A percentile compares a stretch with the other conserved stretches of the same genome.
phyloP scores from a whole-genome alignment of 2,888 invertebrate genomes.

The Listrodromus nycthemerus region DNA sequence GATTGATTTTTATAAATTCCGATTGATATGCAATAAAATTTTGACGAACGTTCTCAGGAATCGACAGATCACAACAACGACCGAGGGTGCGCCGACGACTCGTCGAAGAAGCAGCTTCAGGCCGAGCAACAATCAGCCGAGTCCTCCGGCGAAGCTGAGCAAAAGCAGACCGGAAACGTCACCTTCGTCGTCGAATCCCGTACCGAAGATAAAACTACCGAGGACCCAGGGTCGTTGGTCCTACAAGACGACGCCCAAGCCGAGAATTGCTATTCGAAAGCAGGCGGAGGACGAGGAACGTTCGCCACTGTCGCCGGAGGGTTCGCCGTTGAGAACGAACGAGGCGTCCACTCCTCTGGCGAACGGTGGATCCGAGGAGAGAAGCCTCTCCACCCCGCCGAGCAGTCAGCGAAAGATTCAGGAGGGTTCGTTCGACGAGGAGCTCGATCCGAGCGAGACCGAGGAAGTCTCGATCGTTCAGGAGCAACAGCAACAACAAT shows the following conservation, averaged over 20 bases:
- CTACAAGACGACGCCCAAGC: constrained; percentile 95
- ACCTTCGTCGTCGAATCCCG: constrained; percentile 85
- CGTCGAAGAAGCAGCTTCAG: constrained; percentile 88
- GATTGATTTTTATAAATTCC: not conserved
- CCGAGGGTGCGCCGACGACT: constrained; percentile 75
- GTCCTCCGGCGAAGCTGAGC: constrained; percentile 82
- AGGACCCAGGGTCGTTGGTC: constrained; percentile 95
- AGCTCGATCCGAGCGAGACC: constrained; percentile 91
- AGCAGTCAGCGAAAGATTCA: constrained; percentile 76
- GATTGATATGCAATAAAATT: not conserved
- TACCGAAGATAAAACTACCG: constrained; percentile 93
- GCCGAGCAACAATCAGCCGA: constrained; percentile 86
- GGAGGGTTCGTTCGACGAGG: constrained; percentile 81
- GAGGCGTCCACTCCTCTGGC: constrained; percentile 83
- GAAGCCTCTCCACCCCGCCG: constrained; percentile 85
- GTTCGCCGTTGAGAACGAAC: constrained; percentile 35
- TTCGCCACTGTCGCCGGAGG: constrained; percentile 67
- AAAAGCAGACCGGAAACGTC: constrained; percentile 73
- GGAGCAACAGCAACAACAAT: constrained; percentile 69
- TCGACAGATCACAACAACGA: constrained; percentile 76
- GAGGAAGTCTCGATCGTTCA: constrained; percentile 81
- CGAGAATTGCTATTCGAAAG: constrained; percentile 92
- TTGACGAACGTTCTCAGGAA: constrained; percentile 58
- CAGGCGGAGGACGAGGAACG: constrained; percentile 84
- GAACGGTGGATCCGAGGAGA: constrained; percentile 74